These are phyloP conservation scores for Propithecus coquereli DNA, from an alignment of 2,113 vertebrate genomes.

Conservation along the genomic window DNA sequence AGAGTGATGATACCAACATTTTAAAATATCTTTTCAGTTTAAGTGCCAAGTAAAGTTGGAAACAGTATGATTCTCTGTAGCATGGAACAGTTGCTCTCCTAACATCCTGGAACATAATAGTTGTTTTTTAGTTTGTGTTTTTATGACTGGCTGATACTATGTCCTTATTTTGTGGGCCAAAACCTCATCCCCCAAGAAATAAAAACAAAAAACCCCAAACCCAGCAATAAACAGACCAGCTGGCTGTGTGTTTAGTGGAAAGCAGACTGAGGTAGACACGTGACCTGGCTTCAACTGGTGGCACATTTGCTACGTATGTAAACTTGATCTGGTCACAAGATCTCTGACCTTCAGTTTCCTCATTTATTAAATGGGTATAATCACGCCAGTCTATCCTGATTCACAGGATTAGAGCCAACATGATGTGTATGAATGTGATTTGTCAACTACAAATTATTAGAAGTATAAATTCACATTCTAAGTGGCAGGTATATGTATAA, in stretches of 20 bases:
- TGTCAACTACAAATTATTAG: neutral
- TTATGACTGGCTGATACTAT: neutral
- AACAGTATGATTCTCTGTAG: neutral
- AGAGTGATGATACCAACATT: neutral
- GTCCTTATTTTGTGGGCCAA: neutral
- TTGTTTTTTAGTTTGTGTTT: constrained; percentile 41
- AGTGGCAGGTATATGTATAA: neutral
- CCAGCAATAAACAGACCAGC: neutral
- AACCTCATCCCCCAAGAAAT: constrained; percentile 39
- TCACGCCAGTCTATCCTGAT: neutral
- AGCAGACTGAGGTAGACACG: neutral
- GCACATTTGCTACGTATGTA: neutral
- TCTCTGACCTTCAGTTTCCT: neutral
- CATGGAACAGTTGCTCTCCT: neutral
- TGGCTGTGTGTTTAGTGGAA: neutral
- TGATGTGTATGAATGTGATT: neutral
- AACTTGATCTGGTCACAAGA: neutral
- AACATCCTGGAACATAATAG: neutral
- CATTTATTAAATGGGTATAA: neutral
- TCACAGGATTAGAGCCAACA: neutral
- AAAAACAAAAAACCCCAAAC: constrained; percentile 20
- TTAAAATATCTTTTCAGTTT: neutral
- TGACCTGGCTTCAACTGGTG: neutral
- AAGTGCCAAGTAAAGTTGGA: neutral
- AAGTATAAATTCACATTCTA: neutral